Conservation (phyloP, 2,113 vertebrate species). For the Myotis brandtii region DNA sequence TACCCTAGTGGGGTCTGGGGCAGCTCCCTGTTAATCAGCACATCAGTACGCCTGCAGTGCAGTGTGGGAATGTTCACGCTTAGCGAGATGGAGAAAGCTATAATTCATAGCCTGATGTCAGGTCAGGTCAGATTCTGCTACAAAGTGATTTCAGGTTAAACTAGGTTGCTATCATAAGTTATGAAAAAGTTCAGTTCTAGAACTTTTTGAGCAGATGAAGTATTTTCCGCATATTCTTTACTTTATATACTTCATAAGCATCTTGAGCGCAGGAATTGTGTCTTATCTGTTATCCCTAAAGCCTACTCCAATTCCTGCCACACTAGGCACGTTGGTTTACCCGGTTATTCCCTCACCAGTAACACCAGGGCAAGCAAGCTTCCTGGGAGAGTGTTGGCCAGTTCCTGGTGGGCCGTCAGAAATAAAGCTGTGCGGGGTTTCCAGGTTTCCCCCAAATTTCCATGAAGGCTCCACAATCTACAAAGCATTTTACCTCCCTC, state of each 20-base stretch:
- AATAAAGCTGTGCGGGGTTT: background rate
- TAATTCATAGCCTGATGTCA: background rate
- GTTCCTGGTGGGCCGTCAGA: background rate
- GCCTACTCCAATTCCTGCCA: background rate
- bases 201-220: background rate
- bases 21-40: background rate
- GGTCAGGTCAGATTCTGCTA: background rate
- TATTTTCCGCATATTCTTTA: background rate
- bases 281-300: background rate
- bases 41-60: background rate
- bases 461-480: background rate
- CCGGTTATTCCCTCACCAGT: background rate
- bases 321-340: background rate
- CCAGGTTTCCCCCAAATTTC: background rate
- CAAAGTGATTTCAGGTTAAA: constrained; percentile 13
- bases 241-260: background rate
- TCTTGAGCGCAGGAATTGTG: background rate
- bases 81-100: background rate
- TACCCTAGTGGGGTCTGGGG: background rate
- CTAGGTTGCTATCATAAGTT: background rate
- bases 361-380: background rate
- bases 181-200: background rate
- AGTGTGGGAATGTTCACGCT: background rate
- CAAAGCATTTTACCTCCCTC: background rate
- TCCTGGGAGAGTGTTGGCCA: background rate